phyloP scores from a whole-genome alignment of 2,797 vertebrate species.

The Syngnathus rostellatus region DNA sequence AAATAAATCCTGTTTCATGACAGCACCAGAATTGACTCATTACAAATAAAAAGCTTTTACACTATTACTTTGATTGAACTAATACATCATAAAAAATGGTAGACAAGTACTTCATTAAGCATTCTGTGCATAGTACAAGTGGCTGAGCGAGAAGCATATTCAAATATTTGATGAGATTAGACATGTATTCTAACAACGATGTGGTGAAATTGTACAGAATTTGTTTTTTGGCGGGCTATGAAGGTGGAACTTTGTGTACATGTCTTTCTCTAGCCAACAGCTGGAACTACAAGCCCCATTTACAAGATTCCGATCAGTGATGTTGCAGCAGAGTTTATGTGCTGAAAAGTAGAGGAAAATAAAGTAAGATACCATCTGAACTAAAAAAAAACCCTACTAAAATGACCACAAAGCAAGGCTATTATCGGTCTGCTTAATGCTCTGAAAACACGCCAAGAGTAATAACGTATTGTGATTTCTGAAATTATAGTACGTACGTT shows the following conservation, averaged over 20 bases:
- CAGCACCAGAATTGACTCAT: background rate
- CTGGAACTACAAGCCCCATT: slow-evolving; percentile 64
- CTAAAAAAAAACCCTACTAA: slow-evolving; percentile 60
- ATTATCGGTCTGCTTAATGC: slow-evolving; percentile 50
- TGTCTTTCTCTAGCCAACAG: slow-evolving; percentile 52
- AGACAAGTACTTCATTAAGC: too few species aligned
- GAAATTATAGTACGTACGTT: slow-evolving; percentile 26
- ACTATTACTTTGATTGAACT: background rate
- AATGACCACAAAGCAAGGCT: slow-evolving; percentile 36
- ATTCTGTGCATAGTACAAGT: too few species aligned
- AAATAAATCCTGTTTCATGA: background rate
- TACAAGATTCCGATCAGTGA: slow-evolving; percentile 65
- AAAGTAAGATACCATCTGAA: slow-evolving; percentile 64
- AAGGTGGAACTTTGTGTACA: slow-evolving; percentile 29
- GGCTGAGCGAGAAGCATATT: too few species aligned
- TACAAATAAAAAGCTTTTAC: background rate
- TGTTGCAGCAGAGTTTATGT: slow-evolving; percentile 56
- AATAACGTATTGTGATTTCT: slow-evolving; percentile 32
- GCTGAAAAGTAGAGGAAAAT: slow-evolving; percentile 67
- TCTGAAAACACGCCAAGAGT: slow-evolving; percentile 41
- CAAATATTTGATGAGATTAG: too few species aligned
- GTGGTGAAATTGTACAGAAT: slow-evolving; percentile 16
- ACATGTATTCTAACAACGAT: background rate
- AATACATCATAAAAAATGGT: background rate
- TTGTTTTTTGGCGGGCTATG: slow-evolving; percentile 21